Evolutionary conservation across 2,888 invertebrate species (phyloP), one percentile per base, ranked within the genome.

Genomic region (Heliconius ismenius): DNA sequence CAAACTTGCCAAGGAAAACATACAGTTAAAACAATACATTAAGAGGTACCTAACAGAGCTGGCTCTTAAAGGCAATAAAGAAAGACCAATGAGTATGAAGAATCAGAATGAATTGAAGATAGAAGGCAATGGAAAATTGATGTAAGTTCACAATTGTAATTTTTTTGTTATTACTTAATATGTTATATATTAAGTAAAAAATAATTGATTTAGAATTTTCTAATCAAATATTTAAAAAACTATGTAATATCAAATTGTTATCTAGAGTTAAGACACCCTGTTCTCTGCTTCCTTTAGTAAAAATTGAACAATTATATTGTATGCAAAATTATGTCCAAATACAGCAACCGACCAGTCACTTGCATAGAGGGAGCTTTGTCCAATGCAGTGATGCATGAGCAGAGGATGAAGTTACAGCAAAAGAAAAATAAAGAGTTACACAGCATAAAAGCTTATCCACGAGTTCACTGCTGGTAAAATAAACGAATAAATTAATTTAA

Each of bases 21-120:
- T 94, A 11, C 92, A 95, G 73, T 84, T 96, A n/a, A 96, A 95
- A 84, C 89, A 92, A 13, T 95, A 95, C 76, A 90, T 97, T 78
- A 95, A 95, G 83, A 94, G 95, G 64, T 96, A 96, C 84, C 88
- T 97, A 58, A 95, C 95, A 0, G 94, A 95, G 18, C 83, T 96
- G 73, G 96, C 96, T 4, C 90, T 95, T 1, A 89, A 89, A 73
- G 91, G 87, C 63, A 84, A 82, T 7, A 91, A 88, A 75, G 87
- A 88, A 67, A 80, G 93, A 18, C 92, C 93, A 0, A 75, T 86
- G 2, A 93, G 92, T 79, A 86, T 91, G 80, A 88, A 85, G 74
- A 76, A 89, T 74, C 85, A 85, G 9, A 84, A 87, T 0, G 85
- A 86, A 21, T 81, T 83, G 28, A 89, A 85, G 79, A 86, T 84